These are phyloP conservation scores for Mus pahari DNA, from an alignment of 2,113 vertebrate species.

Conservation along the genomic window DNA sequence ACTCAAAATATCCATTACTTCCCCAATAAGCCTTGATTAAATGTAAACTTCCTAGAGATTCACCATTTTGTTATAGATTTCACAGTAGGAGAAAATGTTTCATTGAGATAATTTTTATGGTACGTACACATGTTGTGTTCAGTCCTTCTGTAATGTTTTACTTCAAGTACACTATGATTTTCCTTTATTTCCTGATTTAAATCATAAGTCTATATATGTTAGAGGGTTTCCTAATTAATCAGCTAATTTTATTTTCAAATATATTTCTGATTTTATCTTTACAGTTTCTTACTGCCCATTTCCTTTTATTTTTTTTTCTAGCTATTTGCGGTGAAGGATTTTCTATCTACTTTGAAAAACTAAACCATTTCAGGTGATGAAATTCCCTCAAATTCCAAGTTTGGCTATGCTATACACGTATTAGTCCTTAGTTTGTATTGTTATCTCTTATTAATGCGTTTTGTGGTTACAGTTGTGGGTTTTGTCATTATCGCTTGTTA, in stretches of 20 bases:
- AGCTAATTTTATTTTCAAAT: background rate
- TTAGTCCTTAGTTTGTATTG: background rate
- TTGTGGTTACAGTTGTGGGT: background rate
- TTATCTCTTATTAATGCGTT: background rate
- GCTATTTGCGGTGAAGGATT: background rate
- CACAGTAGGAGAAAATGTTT: constrained; percentile 7
- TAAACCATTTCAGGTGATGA: background rate
- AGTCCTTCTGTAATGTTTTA: background rate
- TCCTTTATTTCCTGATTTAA: background rate
- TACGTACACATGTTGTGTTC: too few species aligned
- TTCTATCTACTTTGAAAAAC: background rate
- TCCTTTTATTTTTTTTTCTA: constrained; percentile 58
- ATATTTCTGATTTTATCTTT: background rate
- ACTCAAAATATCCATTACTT: background rate
- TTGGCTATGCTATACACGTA: background rate
- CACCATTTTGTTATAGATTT: constrained; percentile 10
- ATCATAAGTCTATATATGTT: background rate
- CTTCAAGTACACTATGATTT: background rate
- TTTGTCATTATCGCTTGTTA: background rate
- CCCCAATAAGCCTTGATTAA: background rate
- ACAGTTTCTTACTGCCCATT: background rate
- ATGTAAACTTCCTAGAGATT: background rate
- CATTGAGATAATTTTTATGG: background rate
- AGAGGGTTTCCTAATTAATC: background rate
- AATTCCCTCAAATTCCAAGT: constrained; percentile 21